A percentile compares a stretch with the other conserved stretches of the same genome.
Conservation (phyloP, 2,888 invertebrate species). For the Podabrus alpinus region DNA sequence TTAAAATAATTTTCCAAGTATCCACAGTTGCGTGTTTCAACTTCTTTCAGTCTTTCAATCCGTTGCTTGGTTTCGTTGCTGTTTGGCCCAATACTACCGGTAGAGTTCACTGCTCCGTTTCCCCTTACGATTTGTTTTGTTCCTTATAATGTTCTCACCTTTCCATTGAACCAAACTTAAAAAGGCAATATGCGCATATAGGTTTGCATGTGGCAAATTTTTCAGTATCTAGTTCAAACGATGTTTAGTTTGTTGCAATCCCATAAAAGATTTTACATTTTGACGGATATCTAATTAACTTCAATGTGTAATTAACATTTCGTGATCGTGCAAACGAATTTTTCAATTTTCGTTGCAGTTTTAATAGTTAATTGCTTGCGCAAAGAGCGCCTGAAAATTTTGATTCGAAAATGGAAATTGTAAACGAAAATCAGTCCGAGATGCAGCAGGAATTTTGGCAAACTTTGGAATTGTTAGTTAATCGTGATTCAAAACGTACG, state of each 20-base stretch:
- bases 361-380: background rate
- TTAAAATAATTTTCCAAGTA: background rate
- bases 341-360: background rate
- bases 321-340: constrained; percentile 6
- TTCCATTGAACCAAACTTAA: constrained; percentile 13
- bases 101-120: constrained; percentile 24
- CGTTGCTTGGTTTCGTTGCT: constrained; percentile 26
- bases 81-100: constrained; percentile 18
- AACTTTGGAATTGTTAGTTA: constrained; percentile 65
- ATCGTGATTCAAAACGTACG: constrained; percentile 58
- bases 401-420: constrained; percentile 4
- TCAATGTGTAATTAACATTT: constrained; percentile 11
- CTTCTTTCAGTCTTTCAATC: constrained; percentile 17
- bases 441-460: constrained; percentile 61
- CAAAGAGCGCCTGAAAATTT: background rate
- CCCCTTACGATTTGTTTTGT: constrained; percentile 12
- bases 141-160: constrained; percentile 26
- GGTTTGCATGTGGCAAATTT: background rate
- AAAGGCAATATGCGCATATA: constrained; percentile 19
- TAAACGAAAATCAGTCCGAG: background rate
- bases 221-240: background rate
- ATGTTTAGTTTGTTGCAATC: background rate
- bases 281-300: constrained; percentile 20
- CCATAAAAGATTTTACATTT: background rate
- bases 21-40: background rate